Percentiles rank a stretch among this genome's conserved stretches.
phyloP scores from a whole-genome alignment of 1,140 invertebrate species.

The Carposina sasakii region DNA sequence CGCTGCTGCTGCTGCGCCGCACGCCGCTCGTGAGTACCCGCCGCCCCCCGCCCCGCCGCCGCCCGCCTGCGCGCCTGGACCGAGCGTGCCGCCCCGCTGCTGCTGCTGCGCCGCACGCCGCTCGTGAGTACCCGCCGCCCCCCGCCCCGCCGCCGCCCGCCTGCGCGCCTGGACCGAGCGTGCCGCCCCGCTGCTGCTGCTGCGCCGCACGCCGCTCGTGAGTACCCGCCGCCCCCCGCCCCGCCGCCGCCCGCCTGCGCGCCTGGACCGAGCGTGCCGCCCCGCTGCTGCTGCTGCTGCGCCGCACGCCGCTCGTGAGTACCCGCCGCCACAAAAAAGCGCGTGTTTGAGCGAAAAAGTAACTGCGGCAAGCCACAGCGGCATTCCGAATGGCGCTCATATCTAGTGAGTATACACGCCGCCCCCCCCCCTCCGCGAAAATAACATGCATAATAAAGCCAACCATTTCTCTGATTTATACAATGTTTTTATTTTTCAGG shows the following conservation, averaged over 20 bases:
- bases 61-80: conserved; percentile 32
- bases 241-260: neutral
- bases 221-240: too few relatives aligned
- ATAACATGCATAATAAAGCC: too few relatives aligned
- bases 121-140: conserved; percentile 25
- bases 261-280: conserved; percentile 31
- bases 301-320: conserved; percentile 39
- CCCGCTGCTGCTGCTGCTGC: conserved; percentile 26
- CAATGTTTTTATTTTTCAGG: conserved; percentile 29
- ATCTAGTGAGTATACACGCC: too few relatives aligned
- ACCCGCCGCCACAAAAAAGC: neutral
- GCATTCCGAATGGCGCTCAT: too few relatives aligned
- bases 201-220: conserved; percentile 37
- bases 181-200: conserved; percentile 17
- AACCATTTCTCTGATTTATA: neutral
- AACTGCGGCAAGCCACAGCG: too few relatives aligned
- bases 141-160: conserved; percentile 25
- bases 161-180: conserved; percentile 41
- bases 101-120: conserved; percentile 29
- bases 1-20: conserved; percentile 16
- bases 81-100: conserved; percentile 27
- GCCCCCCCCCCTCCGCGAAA: too few relatives aligned
- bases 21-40: conserved; percentile 36
- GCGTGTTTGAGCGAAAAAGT: too few relatives aligned
- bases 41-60: conserved; percentile 22